These are phyloP conservation scores for Stylophora pistillata DNA, from an alignment of 64 coral and sea anemone species.

Conservation along the genomic window DNA sequence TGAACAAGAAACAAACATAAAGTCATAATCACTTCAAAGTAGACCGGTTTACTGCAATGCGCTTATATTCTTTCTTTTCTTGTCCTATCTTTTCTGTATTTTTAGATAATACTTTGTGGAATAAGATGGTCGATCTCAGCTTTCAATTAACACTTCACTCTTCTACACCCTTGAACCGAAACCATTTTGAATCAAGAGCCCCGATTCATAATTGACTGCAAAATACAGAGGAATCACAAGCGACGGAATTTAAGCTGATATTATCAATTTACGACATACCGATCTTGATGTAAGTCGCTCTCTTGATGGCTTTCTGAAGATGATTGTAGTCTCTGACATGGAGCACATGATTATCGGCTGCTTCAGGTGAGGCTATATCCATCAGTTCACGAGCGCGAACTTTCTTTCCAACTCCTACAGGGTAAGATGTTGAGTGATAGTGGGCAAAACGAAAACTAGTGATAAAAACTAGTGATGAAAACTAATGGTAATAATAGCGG, in stretches of 20 bases:
- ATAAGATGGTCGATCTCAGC: too few relatives aligned
- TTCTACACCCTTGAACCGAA: too few relatives aligned
- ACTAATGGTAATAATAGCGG: too few relatives aligned
- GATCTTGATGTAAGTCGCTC: slow-evolving; percentile 43
- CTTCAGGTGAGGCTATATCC: slow-evolving; percentile 58
- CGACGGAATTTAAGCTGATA: background rate
- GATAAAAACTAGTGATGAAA: too few relatives aligned
- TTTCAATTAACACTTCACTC: too few relatives aligned
- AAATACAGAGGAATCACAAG: background rate
- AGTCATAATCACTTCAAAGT: too few relatives aligned
- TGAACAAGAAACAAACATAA: background rate
- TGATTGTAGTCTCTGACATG: background rate
- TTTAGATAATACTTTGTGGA: too few relatives aligned
- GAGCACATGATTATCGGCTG: slow-evolving; percentile 54
- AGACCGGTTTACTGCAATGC: too few relatives aligned
- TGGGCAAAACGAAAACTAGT: background rate
- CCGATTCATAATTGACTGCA: background rate
- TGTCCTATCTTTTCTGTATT: too few relatives aligned
- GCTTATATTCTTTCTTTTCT: too few relatives aligned
- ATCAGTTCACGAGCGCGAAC: slow-evolving; percentile 36
- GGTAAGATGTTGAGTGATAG: too few relatives aligned
- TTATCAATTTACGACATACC: slow-evolving; percentile 37
- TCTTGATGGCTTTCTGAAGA: slow-evolving; percentile 41
- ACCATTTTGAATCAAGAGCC: too few relatives aligned
- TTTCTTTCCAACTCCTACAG: slow-evolving; percentile 53